Base-by-base conservation (phyloP, 2,888 invertebrate genomes). In the Catocala nupta region DNA sequence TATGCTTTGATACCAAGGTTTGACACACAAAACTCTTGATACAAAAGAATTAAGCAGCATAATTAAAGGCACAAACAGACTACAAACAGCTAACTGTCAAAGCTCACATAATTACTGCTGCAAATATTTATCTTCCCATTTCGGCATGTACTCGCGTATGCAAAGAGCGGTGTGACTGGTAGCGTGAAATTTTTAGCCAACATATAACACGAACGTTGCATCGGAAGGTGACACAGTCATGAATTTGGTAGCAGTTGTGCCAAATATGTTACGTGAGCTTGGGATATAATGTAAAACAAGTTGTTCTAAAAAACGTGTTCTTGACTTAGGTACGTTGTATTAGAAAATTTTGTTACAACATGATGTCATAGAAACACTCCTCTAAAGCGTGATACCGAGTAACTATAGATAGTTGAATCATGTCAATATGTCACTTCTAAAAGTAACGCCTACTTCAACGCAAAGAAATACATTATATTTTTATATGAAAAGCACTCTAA, bases 81-180 rank as follows among this genome's bases (percentile, higher is more conserved):
- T 16, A 50, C 71, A 77, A 78, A 82, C 73, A 75, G 71, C 68
- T 73, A 71, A 70, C 66, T 73, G 70, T 74, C 74, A 83, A 81
- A 82, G 80, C 82, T 72, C 70, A 78, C 76, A 79, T 85, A 87
- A 87, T 87, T 86, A 87, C 81, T 71, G 73, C 64, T 45, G 78
- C 84, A 86, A 87, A 86, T 87, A 85, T 87, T 86, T 85, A 81
- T 78, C 77, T 77, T 81, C 78, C 80, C 81, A 83, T 84, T 83
- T 76, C 65, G 72, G 65, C 70, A 80, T 75, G 73, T 74, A 66
- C 77, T 84, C 73, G 60, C 66, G 79, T 83, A 84, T 87, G 82
- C 82, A 83, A 73, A 72, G 68, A 71, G 74, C 59, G 42, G 12
- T 52, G 50, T 62, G 63, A 60, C 66, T 64, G 66, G 55, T 45